A percentile compares a stretch with the other conserved stretches of the same genome.
Evolutionary conservation across 2,888 invertebrate species (phyloP).

Genomic region (Cybosia mesomella): DNA sequence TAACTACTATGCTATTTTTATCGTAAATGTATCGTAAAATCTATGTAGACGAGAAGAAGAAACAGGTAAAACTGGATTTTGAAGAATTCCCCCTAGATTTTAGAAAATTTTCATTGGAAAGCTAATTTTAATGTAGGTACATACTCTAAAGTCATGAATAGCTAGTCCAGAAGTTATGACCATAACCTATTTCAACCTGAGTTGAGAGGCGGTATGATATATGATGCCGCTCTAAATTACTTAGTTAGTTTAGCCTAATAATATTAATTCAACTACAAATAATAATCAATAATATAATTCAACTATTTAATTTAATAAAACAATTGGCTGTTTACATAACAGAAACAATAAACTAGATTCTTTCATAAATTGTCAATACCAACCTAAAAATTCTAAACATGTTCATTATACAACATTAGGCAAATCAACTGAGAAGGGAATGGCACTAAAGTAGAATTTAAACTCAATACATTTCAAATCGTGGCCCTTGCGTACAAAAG

Average conservation of each 20-base stretch:
- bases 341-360: constrained; percentile 2
- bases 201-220: neutral
- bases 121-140: no score
- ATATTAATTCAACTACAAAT: neutral
- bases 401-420: constrained; percentile 29
- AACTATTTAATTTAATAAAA: neutral
- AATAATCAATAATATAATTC: no score
- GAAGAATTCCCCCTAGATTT: no score
- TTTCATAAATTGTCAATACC: neutral
- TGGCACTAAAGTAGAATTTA: constrained; percentile 42
- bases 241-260: neutral
- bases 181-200: neutral
- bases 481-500: constrained; percentile 58
- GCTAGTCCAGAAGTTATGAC: neutral
- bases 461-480: constrained; percentile 54
- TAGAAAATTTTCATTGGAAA: no score
- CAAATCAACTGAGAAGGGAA: constrained; percentile 33
- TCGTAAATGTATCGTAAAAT: no score
- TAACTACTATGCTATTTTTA: no score
- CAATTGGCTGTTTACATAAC: neutral
- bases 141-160: neutral
- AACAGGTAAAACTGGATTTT: no score
- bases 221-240: neutral
- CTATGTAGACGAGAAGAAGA: neutral
- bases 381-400: constrained; percentile 25